Evolutionary conservation across 2,888 invertebrate species (phyloP).

Genomic region (Gibbula magus): DNA sequence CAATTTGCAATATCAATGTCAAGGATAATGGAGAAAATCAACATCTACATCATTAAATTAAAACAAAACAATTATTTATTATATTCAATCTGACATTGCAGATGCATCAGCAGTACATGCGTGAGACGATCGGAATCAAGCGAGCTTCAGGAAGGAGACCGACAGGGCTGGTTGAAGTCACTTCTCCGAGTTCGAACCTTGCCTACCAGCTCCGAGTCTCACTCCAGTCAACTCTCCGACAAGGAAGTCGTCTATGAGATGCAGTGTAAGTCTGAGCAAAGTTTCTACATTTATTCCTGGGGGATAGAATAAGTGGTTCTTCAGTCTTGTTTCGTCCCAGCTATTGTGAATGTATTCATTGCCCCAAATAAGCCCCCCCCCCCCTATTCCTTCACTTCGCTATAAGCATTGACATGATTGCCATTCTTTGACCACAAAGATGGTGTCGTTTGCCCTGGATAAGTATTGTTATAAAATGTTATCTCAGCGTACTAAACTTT

Average conservation of each 20-base stretch:
- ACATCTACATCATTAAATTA: no score
- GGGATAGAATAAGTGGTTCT: background rate
- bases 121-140: background rate
- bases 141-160: constrained; percentile 77
- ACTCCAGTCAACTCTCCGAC: constrained; percentile 96
- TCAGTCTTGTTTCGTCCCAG: background rate
- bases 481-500: no score
- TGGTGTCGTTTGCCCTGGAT: no score
- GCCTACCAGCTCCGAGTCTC: constrained; percentile 95
- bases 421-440: no score
- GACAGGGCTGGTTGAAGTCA: constrained; percentile 87
- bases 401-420: no score
- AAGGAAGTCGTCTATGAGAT: constrained; percentile 96
- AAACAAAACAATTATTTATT: no score
- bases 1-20: no score
- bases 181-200: constrained; percentile 88
- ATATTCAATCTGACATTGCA: constrained; percentile 6
- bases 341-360: no score
- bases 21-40: no score
- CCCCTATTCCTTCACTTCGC: no score
- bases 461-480: no score
- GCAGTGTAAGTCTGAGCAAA: constrained; percentile 81
- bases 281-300: background rate
- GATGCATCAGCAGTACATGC: constrained; percentile 23
- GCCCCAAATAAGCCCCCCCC: no score